These are phyloP conservation scores for Drosophila lacertosa DNA, from an alignment of 1,140 invertebrate genomes.

Conservation along the genomic window DNA sequence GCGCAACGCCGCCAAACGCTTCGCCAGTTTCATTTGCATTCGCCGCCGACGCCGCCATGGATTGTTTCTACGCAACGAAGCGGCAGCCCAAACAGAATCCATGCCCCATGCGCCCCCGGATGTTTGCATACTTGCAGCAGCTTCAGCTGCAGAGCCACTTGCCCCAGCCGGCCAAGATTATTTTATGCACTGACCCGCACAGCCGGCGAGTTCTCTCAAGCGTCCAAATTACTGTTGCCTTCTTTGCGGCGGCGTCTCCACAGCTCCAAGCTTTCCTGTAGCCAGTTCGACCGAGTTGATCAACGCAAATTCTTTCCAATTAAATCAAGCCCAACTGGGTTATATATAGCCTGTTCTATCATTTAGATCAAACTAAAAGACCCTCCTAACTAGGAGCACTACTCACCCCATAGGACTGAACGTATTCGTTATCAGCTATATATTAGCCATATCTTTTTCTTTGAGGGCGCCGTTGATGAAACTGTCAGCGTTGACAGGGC, in stretches of 20 bases:
- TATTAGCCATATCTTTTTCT: slow-evolving; percentile 4
- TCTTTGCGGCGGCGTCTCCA: slow-evolving; percentile 21
- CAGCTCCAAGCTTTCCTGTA: background rate
- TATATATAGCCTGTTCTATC: too few relatives aligned
- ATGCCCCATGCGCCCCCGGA: background rate
- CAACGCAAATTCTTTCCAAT: too few relatives aligned
- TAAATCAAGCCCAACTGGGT: too few relatives aligned
- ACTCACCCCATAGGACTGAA: too few relatives aligned
- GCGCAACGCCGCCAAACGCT: slow-evolving; percentile 45
- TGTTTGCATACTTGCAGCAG: slow-evolving; percentile 24
- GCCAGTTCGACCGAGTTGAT: too few relatives aligned
- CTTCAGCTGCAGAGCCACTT: slow-evolving; percentile 2
- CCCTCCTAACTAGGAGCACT: too few relatives aligned
- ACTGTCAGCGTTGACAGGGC: slow-evolving; percentile 35
- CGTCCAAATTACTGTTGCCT: slow-evolving; percentile 26
- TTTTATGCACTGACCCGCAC: slow-evolving; percentile 64
- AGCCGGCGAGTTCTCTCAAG: slow-evolving; percentile 30
- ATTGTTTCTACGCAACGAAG: slow-evolving; percentile 66
- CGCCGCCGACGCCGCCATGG: slow-evolving; percentile 22
- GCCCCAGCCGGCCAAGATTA: slow-evolving; percentile 52
- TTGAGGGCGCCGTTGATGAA: background rate
- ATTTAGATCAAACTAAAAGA: too few relatives aligned
- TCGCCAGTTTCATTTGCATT: slow-evolving; percentile 71
- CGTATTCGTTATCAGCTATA: background rate
- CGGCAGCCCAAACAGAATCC: slow-evolving; percentile 27